Base-by-base conservation (phyloP, 2,797 vertebrate genomes). In the Crypturellus tataupa region DNA sequence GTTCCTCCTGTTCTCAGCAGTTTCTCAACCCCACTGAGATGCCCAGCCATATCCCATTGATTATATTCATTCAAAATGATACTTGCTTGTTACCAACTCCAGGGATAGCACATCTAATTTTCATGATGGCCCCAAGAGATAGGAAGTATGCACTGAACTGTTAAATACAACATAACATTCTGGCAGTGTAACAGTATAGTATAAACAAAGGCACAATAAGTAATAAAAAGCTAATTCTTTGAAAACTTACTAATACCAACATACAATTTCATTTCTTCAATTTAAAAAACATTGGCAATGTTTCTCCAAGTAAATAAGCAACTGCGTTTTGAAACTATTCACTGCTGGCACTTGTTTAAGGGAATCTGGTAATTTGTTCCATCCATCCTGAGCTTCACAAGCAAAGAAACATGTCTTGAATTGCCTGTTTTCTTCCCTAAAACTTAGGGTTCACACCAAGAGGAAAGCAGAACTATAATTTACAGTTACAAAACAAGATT, bases 271-370 rank as follows among this genome's bases (percentile, higher is more conserved):
- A 97, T 63, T 87, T 89, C 92, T 87, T 75, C 81, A 79, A 83
- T 95, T 95, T 95, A 86, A 96, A 97, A 97, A 96, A 93, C 44
- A 71, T 83, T 96, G 96, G 85, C 72, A 89, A 4, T 51, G 46
- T 40, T 95, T 93, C 85, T 91, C 92, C 92, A 89, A 97, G 95
- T 80, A 97, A 95, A 96, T 91, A 96, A 96, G 90, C 91, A 87
- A 96, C 91, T 90, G 56, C 79, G 87, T 96, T 96, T 93, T 96
- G 78, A 95, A 97, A 96, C 81, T 87, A 89, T 97, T 96, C 83
- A 88, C 64, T 93, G 80, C 72, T 95, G 87, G 90, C 72, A 83
- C 75, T 95, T 96, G 63, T 97, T 97, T 95, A 95, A 95, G 91
- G 82, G 91, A 97, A 91, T 96, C 75, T 95, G 84, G 81, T 96